phyloP scores from a whole-genome alignment of 2,113 vertebrate genomes.

The Pycnonotus jocosus region DNA sequence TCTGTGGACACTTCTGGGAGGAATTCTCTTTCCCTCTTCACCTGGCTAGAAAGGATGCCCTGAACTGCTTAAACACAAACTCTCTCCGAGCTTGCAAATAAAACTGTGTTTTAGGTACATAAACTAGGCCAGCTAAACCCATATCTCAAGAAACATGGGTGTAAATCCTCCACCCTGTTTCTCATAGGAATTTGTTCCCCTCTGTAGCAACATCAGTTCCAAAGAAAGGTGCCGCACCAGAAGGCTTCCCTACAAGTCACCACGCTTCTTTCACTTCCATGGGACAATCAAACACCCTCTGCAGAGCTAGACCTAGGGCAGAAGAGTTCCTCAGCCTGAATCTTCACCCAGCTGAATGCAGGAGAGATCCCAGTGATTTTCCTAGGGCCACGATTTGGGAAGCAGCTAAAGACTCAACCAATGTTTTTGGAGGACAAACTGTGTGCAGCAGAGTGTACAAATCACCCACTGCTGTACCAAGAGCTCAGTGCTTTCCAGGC shows the following conservation, averaged over 20 bases:
- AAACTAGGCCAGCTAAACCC: not conserved
- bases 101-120: not conserved
- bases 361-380: not conserved
- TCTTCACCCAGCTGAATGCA: not conserved
- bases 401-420: not conserved
- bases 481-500: not conserved
- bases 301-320: not conserved
- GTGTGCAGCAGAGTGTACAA: accelerated
- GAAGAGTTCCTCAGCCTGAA: not conserved
- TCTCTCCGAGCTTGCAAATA: not conserved
- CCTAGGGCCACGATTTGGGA: not conserved
- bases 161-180: not conserved
- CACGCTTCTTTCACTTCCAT: not conserved
- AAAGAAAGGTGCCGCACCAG: not conserved
- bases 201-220: not conserved
- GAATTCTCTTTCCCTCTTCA: not conserved
- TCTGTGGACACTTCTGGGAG: not conserved
- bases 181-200: accelerated
- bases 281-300: not conserved
- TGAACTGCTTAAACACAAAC: not conserved
- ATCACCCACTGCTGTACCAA: not conserved
- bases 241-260: not conserved
- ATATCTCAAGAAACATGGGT: not conserved
- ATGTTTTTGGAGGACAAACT: not conserved
- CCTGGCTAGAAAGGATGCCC: not conserved